These are phyloP conservation scores for Neogale vison DNA, from an alignment of 2,113 vertebrate genomes.

Conservation along the genomic window DNA sequence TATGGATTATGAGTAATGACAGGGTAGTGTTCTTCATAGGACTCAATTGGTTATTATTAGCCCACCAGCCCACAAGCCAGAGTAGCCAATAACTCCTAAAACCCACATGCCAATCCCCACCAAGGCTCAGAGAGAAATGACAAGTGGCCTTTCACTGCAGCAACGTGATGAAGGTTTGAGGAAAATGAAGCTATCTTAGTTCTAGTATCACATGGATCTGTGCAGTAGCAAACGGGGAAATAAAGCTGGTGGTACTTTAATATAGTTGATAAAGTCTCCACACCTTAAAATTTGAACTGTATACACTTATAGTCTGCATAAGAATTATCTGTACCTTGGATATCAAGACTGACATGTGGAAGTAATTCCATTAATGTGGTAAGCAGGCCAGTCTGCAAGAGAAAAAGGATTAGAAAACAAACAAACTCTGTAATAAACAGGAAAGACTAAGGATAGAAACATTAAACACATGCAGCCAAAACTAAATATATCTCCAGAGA, in stretches of 20 bases:
- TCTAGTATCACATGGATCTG: background rate
- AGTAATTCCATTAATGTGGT: background rate
- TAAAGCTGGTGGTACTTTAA: background rate
- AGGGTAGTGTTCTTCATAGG: background rate
- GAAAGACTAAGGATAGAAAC: background rate
- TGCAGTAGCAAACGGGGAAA: background rate
- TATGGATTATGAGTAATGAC: background rate
- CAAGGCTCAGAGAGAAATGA: background rate
- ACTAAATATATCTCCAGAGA: background rate
- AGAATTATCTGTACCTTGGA: background rate
- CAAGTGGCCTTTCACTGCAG: background rate
- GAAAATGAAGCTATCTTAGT: background rate
- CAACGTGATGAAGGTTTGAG: background rate
- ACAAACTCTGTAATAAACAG: background rate
- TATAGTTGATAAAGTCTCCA: background rate
- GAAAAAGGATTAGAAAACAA: background rate
- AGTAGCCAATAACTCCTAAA: background rate
- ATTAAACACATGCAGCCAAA: background rate
- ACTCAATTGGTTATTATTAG: background rate
- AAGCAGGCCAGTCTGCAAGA: background rate
- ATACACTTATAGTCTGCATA: background rate
- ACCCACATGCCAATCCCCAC: no score
- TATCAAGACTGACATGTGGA: background rate
- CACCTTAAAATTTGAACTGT: background rate
- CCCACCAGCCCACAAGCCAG: background rate